A percentile compares a stretch with the other conserved stretches of the same genome.
Evolutionary conservation across 2,888 invertebrate genomes (phyloP).

Genomic region (Lamellibrachia satsuma): DNA sequence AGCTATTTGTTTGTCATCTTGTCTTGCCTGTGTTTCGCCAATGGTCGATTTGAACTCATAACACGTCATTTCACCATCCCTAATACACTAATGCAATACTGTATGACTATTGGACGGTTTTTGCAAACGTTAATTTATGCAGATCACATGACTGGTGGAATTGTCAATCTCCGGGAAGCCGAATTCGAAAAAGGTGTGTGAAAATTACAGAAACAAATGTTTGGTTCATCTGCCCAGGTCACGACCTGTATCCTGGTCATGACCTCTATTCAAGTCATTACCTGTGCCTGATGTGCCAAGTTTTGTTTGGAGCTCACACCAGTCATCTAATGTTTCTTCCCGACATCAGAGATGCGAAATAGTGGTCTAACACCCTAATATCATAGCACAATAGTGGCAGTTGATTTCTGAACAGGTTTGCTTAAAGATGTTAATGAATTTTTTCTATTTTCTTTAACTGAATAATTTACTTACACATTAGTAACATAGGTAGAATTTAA

Average conservation of each 20-base stretch:
- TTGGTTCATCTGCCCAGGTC: not conserved
- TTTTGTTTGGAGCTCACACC: not conserved
- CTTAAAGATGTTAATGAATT: not conserved
- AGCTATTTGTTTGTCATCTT: not conserved
- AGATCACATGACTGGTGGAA: conserved; percentile 17
- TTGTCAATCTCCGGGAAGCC: not conserved
- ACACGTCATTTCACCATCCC: not conserved
- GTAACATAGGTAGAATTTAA: too few relatives aligned
- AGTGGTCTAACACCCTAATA: not conserved
- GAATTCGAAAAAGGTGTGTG: conserved; percentile 12
- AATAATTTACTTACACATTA: not conserved
- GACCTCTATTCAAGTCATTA: not conserved
- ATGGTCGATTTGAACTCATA: not conserved
- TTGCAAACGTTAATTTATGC: not conserved
- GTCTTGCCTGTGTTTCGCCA: not conserved
- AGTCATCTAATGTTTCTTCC: not conserved
- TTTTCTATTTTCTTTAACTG: not conserved
- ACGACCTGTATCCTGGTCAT: too few relatives aligned
- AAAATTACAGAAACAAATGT: not conserved
- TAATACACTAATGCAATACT: not conserved
- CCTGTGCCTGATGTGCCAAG: not conserved
- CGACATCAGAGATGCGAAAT: not conserved
- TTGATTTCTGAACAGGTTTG: not conserved
- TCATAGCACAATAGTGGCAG: not conserved
- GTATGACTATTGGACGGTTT: not conserved